Percentiles rank a stretch among this genome's conserved stretches.
These are phyloP conservation scores for Cololabis saira DNA, from an alignment of 2,113 vertebrate genomes.

Conservation along the genomic window DNA sequence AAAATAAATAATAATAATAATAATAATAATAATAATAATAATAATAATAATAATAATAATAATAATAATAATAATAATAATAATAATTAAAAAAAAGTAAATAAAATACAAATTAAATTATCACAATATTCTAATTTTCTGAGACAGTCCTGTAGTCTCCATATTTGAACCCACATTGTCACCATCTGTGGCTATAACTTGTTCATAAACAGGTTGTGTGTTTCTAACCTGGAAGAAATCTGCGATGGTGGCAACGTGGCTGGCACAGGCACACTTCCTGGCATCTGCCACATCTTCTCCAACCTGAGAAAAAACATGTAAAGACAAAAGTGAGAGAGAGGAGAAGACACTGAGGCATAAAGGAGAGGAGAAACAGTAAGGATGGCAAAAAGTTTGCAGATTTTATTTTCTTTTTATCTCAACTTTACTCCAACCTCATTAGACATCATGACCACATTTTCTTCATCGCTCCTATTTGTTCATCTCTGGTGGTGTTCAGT, in stretches of 20 bases:
- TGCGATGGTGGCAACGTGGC: conserved; percentile 94
- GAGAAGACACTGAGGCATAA: background rate
- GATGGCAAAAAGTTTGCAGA: too few species aligned
- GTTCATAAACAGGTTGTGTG: background rate
- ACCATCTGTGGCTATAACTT: too few species aligned
- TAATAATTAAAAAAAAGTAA: background rate
- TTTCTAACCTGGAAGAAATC: conserved; percentile 95
- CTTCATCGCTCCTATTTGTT: conserved; percentile 10
- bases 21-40: too few species aligned
- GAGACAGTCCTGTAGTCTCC: background rate
- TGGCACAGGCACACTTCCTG: conserved; percentile 95
- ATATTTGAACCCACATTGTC: too few species aligned
- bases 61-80: too few species aligned
- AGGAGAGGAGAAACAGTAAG: background rate
- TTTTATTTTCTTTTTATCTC: too few species aligned
- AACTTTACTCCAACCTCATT: too few species aligned
- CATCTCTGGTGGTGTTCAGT: background rate
- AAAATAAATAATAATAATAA: too few species aligned
- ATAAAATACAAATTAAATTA: background rate
- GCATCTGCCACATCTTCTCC: conserved; percentile 95
- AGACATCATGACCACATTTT: too few species aligned
- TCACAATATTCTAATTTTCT: too few species aligned
- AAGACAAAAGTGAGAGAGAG: background rate
- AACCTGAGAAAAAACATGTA: conserved; percentile 80
- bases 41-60: too few species aligned